A percentile compares a stretch with the other conserved stretches of the same genome.
Conservation (phyloP, 37 sponge, comb jelly and placozoan genomes). For the Eunapius fragilis region DNA sequence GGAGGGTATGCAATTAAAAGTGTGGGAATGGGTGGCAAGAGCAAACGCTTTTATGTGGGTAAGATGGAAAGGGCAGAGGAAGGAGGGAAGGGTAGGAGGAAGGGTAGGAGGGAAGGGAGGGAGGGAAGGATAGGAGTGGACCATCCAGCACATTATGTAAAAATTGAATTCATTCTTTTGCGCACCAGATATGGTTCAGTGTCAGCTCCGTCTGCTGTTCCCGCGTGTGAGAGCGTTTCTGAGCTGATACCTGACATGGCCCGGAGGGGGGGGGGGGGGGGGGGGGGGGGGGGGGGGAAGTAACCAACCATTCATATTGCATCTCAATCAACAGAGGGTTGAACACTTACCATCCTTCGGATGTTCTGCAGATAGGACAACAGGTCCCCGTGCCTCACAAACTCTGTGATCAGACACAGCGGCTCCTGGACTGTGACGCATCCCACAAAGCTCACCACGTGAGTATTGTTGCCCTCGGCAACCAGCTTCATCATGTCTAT, state of each 20-base stretch:
- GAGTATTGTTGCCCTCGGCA: slow-evolving; percentile 50
- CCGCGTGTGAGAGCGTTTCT: background rate
- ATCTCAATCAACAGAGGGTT: background rate
- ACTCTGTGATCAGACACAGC: slow-evolving; percentile 74
- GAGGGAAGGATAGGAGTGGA: background rate
- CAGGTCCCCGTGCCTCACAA: slow-evolving; percentile 66
- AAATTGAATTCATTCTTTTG: background rate
- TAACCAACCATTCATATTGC: no score
- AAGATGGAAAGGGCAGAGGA: no score
- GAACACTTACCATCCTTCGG: slow-evolving; percentile 37
- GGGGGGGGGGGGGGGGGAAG: background rate
- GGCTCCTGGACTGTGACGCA: slow-evolving; percentile 79
- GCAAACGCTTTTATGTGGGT: no score
- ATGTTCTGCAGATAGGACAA: slow-evolving; percentile 55
- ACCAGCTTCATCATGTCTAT: slow-evolving; percentile 79
- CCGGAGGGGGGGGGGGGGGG: background rate
- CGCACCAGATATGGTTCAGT: background rate
- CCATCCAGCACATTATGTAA: background rate
- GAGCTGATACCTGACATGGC: background rate
- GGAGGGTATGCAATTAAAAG: no score
- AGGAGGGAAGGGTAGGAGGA: no score
- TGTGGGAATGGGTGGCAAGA: no score
- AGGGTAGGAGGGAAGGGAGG: no score
- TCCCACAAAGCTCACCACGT: slow-evolving; percentile 74
- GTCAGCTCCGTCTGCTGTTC: background rate